Evolutionary conservation across 2,113 vertebrate genomes (phyloP).

Genomic region (Urocitellus parryii): DNA sequence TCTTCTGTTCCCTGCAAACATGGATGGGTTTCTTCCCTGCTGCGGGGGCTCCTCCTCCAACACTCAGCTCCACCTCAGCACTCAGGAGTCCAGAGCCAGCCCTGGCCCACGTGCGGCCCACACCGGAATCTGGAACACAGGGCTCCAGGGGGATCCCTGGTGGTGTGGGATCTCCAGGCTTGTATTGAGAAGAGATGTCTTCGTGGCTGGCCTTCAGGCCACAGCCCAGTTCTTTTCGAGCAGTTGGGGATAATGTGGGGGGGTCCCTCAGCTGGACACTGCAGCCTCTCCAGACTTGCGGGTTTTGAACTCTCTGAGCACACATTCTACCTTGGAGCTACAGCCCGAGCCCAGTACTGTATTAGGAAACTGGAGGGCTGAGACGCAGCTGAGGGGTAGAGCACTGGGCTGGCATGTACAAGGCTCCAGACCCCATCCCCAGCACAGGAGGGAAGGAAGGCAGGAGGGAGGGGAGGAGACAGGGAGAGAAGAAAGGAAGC

Average conservation of each 20-base stretch:
- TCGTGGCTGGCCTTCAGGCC: not conserved
- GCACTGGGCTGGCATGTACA: not conserved
- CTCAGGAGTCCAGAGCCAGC: not conserved
- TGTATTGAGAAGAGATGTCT: too few relatives aligned
- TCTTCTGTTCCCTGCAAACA: conserved; percentile 27
- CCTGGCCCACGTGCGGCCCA: not conserved
- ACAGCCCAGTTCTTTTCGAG: not conserved
- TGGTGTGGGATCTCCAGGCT: not conserved
- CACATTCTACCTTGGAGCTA: too few relatives aligned
- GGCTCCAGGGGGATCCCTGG: too few relatives aligned
- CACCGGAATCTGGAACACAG: not conserved
- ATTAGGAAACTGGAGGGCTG: not conserved
- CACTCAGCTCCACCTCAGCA: not conserved
- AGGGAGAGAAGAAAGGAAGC: not conserved
- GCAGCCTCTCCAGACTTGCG: accelerated
- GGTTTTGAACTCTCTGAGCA: not conserved
- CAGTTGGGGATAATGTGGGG: accelerated
- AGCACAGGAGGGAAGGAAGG: not conserved
- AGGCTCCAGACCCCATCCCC: not conserved
- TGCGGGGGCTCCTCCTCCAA: not conserved
- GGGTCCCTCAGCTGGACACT: too few relatives aligned
- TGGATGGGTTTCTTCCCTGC: not conserved
- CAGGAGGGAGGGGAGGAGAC: too few relatives aligned
- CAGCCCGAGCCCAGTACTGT: not conserved
- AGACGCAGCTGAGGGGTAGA: not conserved